Evolutionary conservation across 1,140 invertebrate species (phyloP), one percentile per base, ranked within the genome.

Genomic region (Sesamia nonagrioides): DNA sequence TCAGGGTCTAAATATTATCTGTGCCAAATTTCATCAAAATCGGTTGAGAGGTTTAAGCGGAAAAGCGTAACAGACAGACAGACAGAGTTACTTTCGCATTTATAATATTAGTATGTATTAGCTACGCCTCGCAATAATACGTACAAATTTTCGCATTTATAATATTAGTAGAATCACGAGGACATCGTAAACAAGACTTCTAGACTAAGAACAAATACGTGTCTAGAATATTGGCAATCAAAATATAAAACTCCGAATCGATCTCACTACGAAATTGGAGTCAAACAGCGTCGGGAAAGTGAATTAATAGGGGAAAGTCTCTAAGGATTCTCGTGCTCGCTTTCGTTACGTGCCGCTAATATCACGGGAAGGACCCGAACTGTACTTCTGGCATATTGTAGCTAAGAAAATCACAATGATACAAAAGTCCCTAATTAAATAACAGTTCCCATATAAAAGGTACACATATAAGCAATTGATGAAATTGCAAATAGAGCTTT

Each of bases 241-340:
- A 75, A 42, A 58, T n/a, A 73, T 33, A 74, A 66, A 63, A 75
- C 40, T 13, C 21, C 11, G 40, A 48, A 61, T 68, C 61, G 63
- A 71, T 71, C 54, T 78, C 68, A 13, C 35, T 56, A 27, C 63
- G 21, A 60, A 84, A 84, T 78, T 82, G 80, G 77, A 84, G 82
- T 83, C 86, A 83, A 89, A 89, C 80, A 83, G 78, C 71, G 56
- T 71, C 84, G 88, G 86, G 92, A 93, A 94, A 94, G 92, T 92
- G 92, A 94, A 91, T 94, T 92, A 91, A 93, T 92, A 85, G 86
- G 90, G 89, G 90, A 94, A 94, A 93, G 90, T 92, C 81, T 90
- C 85, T 60, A 91, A 94, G 92, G 92, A 93, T 92, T 91, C 86
- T 83, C 84, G 80, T 88, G 84, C 77, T 83, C 81, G 85, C 83